phyloP scores from a whole-genome alignment of 2,888 invertebrate genomes.

The Mimachlamys varia region DNA sequence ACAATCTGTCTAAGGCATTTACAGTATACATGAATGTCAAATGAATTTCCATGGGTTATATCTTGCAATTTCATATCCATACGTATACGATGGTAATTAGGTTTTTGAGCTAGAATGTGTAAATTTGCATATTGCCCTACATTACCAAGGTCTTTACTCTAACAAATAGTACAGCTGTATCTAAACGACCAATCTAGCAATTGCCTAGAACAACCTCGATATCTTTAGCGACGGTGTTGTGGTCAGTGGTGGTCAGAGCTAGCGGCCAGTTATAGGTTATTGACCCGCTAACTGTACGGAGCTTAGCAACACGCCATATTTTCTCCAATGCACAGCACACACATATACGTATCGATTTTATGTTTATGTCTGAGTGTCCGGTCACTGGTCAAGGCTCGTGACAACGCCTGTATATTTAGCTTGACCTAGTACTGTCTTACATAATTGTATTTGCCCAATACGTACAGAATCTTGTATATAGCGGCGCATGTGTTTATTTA shows the following conservation, averaged over 20 bases:
- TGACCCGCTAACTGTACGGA: constrained; percentile 15
- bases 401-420: background rate
- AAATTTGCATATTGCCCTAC: too few species aligned
- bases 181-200: too few species aligned
- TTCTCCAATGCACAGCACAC: background rate
- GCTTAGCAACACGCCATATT: background rate
- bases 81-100: too few species aligned
- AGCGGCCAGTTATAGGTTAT: constrained; percentile 1
- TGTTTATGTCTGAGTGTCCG: background rate
- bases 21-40: too few species aligned
- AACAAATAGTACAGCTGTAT: too few species aligned
- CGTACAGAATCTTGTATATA: background rate
- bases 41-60: too few species aligned
- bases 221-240: background rate
- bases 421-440: background rate
- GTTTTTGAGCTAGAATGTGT: too few species aligned
- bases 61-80: too few species aligned
- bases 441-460: background rate
- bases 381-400: background rate
- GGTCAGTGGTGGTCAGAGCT: background rate
- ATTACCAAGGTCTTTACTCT: too few species aligned
- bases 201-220: too few species aligned
- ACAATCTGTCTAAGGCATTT: too few species aligned
- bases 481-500: background rate
- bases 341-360: background rate